These are phyloP conservation scores for Numida meleagris DNA, from an alignment of 2,113 vertebrate genomes.

Conservation along the genomic window DNA sequence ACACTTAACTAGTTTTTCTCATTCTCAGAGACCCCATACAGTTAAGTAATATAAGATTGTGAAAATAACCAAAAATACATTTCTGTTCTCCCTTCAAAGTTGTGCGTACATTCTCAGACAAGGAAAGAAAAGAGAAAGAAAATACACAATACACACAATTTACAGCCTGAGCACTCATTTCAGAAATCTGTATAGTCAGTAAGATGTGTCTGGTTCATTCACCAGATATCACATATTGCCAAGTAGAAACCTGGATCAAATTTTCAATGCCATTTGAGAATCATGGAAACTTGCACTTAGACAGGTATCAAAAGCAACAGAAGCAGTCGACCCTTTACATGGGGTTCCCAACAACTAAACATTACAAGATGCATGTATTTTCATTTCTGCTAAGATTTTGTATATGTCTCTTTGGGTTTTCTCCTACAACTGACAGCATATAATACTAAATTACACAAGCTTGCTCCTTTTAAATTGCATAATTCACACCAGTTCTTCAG, in stretches of 20 bases:
- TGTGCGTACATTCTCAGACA: too few relatives aligned
- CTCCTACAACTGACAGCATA: background rate
- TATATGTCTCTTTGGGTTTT: background rate
- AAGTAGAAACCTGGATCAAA: background rate
- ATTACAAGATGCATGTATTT: background rate
- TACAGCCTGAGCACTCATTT: background rate
- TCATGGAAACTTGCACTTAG: background rate
- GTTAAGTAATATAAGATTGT: background rate
- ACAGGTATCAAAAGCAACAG: background rate
- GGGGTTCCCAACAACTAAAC: background rate
- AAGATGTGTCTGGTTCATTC: background rate
- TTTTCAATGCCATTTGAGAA: background rate
- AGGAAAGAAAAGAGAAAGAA: background rate
- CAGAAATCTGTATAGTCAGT: background rate
- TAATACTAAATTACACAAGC: background rate
- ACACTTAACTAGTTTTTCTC: background rate
- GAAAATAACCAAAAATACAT: background rate
- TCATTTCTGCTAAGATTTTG: background rate
- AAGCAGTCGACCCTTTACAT: background rate
- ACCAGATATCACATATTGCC: background rate
- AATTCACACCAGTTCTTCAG: background rate
- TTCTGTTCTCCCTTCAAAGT: background rate
- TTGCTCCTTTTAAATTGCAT: background rate
- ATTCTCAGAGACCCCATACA: background rate
- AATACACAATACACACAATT: rapidly evolving